A percentile compares a stretch with the other conserved stretches of the same genome.
These are phyloP conservation scores for Murina feae DNA, from an alignment of 2,113 vertebrate species.

Conservation along the genomic window DNA sequence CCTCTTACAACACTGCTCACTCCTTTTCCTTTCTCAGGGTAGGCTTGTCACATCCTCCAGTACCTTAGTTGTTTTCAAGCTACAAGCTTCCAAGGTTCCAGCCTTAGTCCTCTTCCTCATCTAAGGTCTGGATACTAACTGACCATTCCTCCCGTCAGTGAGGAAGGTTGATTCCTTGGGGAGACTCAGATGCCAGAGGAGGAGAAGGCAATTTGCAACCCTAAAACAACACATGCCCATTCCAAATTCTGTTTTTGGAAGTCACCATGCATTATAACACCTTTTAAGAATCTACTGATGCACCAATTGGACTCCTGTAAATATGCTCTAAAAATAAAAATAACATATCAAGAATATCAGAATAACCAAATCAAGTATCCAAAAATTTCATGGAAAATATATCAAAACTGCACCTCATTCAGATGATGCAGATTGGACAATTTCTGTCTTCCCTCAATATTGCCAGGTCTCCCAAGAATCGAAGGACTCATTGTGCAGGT, in stretches of 20 bases:
- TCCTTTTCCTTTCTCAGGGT: not conserved
- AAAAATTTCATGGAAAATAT: not conserved
- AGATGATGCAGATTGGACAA: not conserved
- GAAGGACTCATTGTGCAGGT: not conserved
- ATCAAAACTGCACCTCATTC: not conserved
- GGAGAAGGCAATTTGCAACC: not conserved
- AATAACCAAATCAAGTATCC: not conserved
- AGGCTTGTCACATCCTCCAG: not conserved
- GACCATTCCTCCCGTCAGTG: not conserved
- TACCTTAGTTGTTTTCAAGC: not conserved
- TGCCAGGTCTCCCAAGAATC: not conserved
- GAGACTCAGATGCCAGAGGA: not conserved
- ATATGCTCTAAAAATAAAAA: slow-evolving; percentile 37
- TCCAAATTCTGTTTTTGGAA: not conserved
- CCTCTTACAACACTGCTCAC: not conserved
- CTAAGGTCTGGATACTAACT: not conserved
- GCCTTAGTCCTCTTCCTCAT: not conserved
- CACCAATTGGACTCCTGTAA: not conserved
- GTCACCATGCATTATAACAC: not conserved
- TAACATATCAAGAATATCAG: not conserved
- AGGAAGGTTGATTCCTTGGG: not conserved
- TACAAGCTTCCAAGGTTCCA: not conserved
- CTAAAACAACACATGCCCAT: not conserved
- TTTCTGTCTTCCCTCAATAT: not conserved
- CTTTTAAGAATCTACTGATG: not conserved